phyloP scores from a whole-genome alignment of 2,888 invertebrate genomes.

The Epiblema foenella region DNA sequence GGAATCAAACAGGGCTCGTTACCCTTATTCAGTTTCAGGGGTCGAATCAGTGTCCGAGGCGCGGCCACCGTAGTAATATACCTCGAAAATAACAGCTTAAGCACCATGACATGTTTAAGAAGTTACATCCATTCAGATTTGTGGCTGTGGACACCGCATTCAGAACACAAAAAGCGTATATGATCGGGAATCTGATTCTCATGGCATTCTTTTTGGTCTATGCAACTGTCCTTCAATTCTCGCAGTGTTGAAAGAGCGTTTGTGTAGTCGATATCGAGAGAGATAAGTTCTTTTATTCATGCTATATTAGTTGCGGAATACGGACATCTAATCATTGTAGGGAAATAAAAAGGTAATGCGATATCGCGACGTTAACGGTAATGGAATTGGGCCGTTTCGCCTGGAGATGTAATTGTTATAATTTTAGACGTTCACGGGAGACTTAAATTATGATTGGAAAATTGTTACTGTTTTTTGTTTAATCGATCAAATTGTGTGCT shows the following conservation, averaged over 20 bases:
- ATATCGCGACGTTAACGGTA: constrained; percentile 17
- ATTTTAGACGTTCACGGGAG: constrained; percentile 1
- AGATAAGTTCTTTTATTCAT: background rate
- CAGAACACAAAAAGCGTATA: background rate
- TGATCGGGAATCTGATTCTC: background rate
- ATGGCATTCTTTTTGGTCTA: background rate
- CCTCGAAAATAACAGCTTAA: background rate
- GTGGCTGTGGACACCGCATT: background rate
- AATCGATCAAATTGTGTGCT: too few relatives aligned
- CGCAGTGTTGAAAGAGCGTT: background rate
- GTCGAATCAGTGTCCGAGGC: constrained; percentile 24
- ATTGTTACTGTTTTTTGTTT: background rate
- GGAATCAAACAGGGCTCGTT: constrained; percentile 33
- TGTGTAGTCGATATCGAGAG: background rate
- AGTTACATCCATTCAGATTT: background rate
- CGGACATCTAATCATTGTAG: constrained; percentile 8
- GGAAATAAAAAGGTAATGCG: constrained; percentile 18
- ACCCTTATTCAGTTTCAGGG: constrained; percentile 28
- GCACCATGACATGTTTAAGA: background rate
- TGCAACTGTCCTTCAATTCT: background rate
- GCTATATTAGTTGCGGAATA: background rate
- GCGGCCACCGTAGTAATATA: constrained; percentile 13
- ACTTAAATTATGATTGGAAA: background rate
- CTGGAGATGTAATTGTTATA: constrained; percentile 19
- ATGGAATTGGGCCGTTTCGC: constrained; percentile 22